A percentile compares a stretch with the other conserved stretches of the same genome.
Evolutionary conservation across 2,888 invertebrate genomes (phyloP).

Genomic region (Parnassius mnemosyne): DNA sequence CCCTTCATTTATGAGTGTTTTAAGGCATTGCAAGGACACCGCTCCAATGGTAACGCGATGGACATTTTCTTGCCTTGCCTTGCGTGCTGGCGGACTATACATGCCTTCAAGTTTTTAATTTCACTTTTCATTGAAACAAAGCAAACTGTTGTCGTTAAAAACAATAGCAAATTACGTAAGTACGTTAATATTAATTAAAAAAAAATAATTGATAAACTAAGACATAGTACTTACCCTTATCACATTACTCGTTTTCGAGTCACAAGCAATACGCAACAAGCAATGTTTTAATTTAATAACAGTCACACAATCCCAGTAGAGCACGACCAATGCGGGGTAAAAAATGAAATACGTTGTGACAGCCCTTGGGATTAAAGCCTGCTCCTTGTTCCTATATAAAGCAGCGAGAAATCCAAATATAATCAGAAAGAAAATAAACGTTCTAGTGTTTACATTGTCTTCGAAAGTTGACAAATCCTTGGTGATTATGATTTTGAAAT

Average conservation of each 20-base stretch:
- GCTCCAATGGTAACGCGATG: too few relatives aligned
- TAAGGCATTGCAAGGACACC: too few relatives aligned
- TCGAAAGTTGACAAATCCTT: conserved; percentile 1
- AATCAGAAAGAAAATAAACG: conserved; percentile 17
- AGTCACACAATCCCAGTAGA: conserved; percentile 46
- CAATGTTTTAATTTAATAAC: conserved; percentile 78
- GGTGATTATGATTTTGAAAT: conserved; percentile 18
- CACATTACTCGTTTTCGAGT: conserved; percentile 37
- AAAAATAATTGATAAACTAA: conserved; percentile 18
- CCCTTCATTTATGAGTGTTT: too few relatives aligned
- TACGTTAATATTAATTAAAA: conserved; percentile 15
- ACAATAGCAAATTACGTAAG: too few relatives aligned
- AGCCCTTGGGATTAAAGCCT: conserved; percentile 59
- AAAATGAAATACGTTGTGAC: conserved; percentile 54
- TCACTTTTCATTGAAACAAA: too few relatives aligned
- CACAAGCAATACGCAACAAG: conserved; percentile 59
- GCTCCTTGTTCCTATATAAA: conserved; percentile 57
- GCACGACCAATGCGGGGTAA: conserved; percentile 43
- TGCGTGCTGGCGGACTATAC: too few relatives aligned
- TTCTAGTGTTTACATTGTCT: conserved; percentile 8
- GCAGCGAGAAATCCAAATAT: conserved; percentile 32
- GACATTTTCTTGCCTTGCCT: too few relatives aligned
- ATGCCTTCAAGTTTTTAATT: too few relatives aligned
- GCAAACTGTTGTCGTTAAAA: too few relatives aligned
- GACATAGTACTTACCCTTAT: conserved; percentile 44